Evolutionary conservation across 30 jellyfish, hydroid and myxozoan species (phyloP), one percentile per base, ranked within the genome.

Genomic region (Morbakka virulenta): DNA sequence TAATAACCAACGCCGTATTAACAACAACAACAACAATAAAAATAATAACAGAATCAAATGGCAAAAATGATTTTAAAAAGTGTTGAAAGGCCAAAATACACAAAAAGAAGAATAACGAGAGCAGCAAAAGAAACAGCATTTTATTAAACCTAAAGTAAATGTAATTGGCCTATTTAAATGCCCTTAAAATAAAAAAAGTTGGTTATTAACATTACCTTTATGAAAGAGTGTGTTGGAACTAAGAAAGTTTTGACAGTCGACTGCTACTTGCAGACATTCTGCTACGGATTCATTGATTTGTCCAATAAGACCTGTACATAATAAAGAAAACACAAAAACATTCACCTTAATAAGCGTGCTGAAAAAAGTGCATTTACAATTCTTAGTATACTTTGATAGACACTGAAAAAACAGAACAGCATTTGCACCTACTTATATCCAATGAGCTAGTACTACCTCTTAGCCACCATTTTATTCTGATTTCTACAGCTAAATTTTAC

Each of bases 221-320:
- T 63, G 62, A 35, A 83, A 73, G 68, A 57, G 13, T 23, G 41
- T 28, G 51, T 61, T 67, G 52, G 95, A 20, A 35, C 49, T 76
- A 17, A 88, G 77, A 28, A 88, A 51, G 76, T 74, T 67, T 22
- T 62, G 95, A 25, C 96, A 62, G 49, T 88, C 97, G 34, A 88
- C 67, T 0, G 97, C 97, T 25, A 88, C 97, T 82, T 88, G 93
- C 35, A 88, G 50, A 32, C 82, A 62, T 29, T 88, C 97, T 28
- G 87, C 89, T 26, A 88, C 28, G 1, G 35, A 20, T 29, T 86
- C 96, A 69, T 30, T 53, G 33, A 79, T 68, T 52, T 78, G 88
- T 12, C 96, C 96, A 28, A 79, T 51, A 12, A 67, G 62, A 62
- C 74, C 96, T 86, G 80, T n/a, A 41, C 57, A 41, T 6, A 41